phyloP scores from a whole-genome alignment of 2,888 invertebrate species.

The Pelosia muscerda region DNA sequence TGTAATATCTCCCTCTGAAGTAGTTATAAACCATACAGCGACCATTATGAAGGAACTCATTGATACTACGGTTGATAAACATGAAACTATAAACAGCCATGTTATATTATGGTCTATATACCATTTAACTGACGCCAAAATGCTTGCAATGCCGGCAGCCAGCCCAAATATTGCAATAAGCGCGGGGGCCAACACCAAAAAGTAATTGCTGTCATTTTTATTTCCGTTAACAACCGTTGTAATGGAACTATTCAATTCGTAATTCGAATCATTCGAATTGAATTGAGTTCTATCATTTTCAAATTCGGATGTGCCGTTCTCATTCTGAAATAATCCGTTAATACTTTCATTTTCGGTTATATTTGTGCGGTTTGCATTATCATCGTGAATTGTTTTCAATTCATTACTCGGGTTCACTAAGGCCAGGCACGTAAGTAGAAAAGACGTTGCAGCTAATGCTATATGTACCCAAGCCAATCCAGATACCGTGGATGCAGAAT shows the following conservation, averaged over 20 bases:
- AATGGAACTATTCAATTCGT: conserved; percentile 37
- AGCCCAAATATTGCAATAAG: conserved; percentile 83
- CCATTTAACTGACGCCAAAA: conserved; percentile 89
- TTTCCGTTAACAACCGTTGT: conserved; percentile 48
- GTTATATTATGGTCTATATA: conserved; percentile 89
- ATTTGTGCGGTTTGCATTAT: conserved; percentile 32
- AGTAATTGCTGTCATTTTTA: conserved; percentile 52
- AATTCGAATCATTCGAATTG: conserved; percentile 44
- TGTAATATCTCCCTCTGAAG: conserved; percentile 69
- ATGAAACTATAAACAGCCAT: conserved; percentile 87
- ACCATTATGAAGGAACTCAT: conserved; percentile 76
- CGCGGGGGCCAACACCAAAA: conserved; percentile 81
- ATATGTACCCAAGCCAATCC: conserved; percentile 89
- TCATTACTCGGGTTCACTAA: conserved; percentile 69
- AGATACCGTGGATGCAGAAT: conserved; percentile 89
- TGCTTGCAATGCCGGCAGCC: conserved; percentile 83
- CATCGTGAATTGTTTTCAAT: conserved; percentile 22
- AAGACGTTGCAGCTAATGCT: conserved; percentile 86
- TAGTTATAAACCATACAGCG: conserved; percentile 75
- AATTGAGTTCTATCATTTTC: conserved; percentile 35
- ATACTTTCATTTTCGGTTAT: conserved; percentile 17
- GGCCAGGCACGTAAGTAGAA: conserved; percentile 86
- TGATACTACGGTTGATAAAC: conserved; percentile 84
- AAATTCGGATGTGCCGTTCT: conserved; percentile 31
- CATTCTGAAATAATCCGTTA: conserved; percentile 35